A percentile compares a stretch with the other conserved stretches of the same genome.
Evolutionary conservation across 1,140 invertebrate species (phyloP).

Genomic region (Drosophila orosa): DNA sequence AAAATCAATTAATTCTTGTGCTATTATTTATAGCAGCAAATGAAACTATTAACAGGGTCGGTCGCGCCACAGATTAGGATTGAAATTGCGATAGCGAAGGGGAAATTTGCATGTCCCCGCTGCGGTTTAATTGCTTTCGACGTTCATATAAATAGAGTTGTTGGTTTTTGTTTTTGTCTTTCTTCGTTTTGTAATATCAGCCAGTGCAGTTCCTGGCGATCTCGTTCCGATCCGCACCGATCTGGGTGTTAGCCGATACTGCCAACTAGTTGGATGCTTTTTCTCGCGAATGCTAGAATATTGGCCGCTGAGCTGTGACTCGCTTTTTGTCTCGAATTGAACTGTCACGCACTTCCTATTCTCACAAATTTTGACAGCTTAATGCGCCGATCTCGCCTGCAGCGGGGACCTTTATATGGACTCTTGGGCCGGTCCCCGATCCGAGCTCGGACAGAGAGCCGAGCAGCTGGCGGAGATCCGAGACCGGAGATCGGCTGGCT

Average conservation of each 20-base stretch:
- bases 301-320: constrained; percentile 10
- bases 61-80: constrained; percentile 21
- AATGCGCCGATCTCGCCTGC: constrained; percentile 68
- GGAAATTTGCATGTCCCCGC: constrained; percentile 40
- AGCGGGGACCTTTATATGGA: constrained; percentile 78
- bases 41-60: constrained; percentile 62
- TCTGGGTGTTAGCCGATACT: background rate
- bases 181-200: background rate
- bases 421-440: constrained; percentile 64
- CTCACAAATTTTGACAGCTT: constrained; percentile 81
- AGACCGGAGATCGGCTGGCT: constrained; percentile 11
- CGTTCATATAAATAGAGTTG: constrained; percentile 11
- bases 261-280: background rate
- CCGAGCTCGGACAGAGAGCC: constrained; percentile 40
- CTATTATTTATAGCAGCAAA: constrained; percentile 55
- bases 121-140: constrained; percentile 36
- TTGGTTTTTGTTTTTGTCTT: background rate
- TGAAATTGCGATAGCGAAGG: constrained; percentile 25
- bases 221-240: constrained; percentile 22
- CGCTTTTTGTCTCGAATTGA: constrained; percentile 61
- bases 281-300: constrained; percentile 13
- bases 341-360: constrained; percentile 81
- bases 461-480: constrained; percentile 36
- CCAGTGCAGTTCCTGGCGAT: constrained; percentile 13
- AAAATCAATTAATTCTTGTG: constrained; percentile 61